These are phyloP conservation scores for Invenusta paracnida DNA, from an alignment of 2,888 invertebrate species.

Conservation along the genomic window DNA sequence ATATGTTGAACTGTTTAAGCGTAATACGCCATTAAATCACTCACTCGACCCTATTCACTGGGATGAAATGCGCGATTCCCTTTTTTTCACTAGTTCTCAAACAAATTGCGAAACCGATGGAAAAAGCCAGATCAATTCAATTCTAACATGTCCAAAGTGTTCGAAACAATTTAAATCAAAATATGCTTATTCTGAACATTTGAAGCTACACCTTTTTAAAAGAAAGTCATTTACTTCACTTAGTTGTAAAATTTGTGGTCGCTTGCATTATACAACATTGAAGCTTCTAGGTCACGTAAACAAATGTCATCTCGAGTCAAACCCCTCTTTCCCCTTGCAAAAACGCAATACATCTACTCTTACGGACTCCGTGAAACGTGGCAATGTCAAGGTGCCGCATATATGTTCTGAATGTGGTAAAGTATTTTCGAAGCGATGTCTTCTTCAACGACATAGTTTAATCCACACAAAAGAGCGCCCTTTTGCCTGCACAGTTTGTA, in stretches of 20 bases:
- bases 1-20: too few species aligned
- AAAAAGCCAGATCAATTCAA: too few species aligned
- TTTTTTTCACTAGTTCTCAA: neutral
- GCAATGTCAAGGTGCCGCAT: too few species aligned
- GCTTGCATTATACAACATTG: neutral
- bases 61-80: neutral
- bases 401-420: constrained; percentile 8
- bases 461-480: neutral
- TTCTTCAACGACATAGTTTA: constrained; percentile 16
- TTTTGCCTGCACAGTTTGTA: constrained; percentile 27
- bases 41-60: neutral
- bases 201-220: neutral
- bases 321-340: too few species aligned
- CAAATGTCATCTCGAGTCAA: too few species aligned
- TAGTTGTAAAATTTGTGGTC: neutral
- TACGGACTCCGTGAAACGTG: too few species aligned
- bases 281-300: neutral
- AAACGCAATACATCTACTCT: too few species aligned
- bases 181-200: neutral
- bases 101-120: too few species aligned
- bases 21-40: too few species aligned
- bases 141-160: neutral
- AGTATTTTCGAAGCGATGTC: constrained; percentile 6
- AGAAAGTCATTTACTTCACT: neutral
- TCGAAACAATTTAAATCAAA: neutral